Conservation (phyloP, 2,888 invertebrate genomes). For the Caenorhabditis sp. region DNA sequence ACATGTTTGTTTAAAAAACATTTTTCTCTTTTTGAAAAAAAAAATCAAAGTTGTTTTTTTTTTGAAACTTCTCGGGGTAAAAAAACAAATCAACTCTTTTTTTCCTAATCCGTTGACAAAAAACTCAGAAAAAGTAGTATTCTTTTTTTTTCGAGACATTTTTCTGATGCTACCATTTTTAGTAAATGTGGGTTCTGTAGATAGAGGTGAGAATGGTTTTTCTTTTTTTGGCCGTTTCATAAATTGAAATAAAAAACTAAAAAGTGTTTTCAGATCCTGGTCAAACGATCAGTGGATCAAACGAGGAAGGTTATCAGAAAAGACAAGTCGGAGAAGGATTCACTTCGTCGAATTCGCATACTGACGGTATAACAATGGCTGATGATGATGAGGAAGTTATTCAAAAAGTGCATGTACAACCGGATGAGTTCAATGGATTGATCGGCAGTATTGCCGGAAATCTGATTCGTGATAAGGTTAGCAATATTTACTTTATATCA, state of each 20-base stretch:
- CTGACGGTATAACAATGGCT: slow-evolving; percentile 42
- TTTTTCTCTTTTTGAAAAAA: no score
- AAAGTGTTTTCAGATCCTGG: slow-evolving; percentile 29
- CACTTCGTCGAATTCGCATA: slow-evolving; percentile 3
- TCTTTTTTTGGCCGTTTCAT: background rate
- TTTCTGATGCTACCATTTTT: slow-evolving; percentile 19
- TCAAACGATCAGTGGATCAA: slow-evolving; percentile 13
- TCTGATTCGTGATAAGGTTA: slow-evolving; percentile 63
- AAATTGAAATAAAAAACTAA: background rate
- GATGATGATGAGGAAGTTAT: slow-evolving; percentile 44
- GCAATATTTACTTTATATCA: no score
- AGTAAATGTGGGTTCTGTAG: slow-evolving; percentile 11
- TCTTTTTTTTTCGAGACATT: background rate
- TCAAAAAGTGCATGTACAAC: slow-evolving; percentile 48
- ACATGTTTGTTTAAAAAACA: no score
- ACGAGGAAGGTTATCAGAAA: slow-evolving; percentile 23
- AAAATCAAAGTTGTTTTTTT: no score
- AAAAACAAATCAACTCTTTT: no score
- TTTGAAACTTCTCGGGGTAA: no score
- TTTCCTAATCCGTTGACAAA: background rate
- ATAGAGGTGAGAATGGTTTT: slow-evolving; percentile 13
- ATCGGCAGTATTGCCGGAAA: slow-evolving; percentile 68
- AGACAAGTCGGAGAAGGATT: background rate
- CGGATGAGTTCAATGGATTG: slow-evolving; percentile 65
- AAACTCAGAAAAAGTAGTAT: background rate